Conservation (phyloP, 2,797 vertebrate genomes). For the Poliocrania exsul region DNA sequence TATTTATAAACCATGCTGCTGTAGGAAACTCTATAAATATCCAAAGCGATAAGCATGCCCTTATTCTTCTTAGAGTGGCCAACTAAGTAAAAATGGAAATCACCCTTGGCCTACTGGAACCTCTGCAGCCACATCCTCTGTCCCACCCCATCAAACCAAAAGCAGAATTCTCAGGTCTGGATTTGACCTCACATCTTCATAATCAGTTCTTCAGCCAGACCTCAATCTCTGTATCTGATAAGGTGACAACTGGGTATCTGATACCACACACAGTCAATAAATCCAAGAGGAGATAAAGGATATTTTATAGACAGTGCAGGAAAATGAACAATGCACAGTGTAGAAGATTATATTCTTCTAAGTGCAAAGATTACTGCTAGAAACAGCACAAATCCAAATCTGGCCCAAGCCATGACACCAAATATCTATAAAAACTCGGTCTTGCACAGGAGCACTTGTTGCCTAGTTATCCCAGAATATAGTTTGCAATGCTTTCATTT, state of each 20-base stretch:
- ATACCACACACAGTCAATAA: neutral
- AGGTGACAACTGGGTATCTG: neutral
- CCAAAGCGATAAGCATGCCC: neutral
- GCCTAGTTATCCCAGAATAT: neutral
- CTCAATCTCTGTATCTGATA: neutral
- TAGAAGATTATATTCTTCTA: neutral
- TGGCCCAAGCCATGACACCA: neutral
- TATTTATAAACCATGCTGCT: conserved; percentile 43
- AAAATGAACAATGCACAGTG: neutral
- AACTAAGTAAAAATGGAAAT: conserved; percentile 18
- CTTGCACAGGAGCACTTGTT: neutral
- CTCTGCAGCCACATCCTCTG: neutral
- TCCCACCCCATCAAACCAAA: neutral
- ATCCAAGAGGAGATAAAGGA: neutral
- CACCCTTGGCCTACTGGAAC: neutral
- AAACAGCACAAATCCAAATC: neutral
- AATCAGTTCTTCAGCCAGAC: neutral
- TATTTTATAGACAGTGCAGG: neutral
- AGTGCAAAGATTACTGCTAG: neutral
- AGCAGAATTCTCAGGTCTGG: neutral
- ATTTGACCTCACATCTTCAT: neutral
- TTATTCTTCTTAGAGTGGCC: neutral
- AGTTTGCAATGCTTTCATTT: neutral
- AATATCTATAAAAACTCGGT: neutral
- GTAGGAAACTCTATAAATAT: conserved; percentile 46